These are phyloP conservation scores for Morone chrysops DNA, from an alignment of 2,113 vertebrate genomes.

Conservation along the genomic window DNA sequence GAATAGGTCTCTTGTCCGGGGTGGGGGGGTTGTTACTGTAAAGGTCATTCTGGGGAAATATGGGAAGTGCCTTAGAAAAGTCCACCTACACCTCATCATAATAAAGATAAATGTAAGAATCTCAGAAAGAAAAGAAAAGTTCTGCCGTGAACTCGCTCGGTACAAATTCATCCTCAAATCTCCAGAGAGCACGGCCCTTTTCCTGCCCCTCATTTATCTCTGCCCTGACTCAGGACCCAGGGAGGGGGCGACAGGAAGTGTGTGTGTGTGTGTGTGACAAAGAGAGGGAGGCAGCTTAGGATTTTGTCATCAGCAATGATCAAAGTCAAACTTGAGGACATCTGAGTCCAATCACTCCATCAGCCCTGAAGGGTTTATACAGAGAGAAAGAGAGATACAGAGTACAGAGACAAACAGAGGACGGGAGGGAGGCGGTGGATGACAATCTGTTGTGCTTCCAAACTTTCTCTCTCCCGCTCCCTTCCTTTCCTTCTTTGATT, in stretches of 20 bases:
- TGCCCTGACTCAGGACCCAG: not conserved
- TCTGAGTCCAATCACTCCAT: constrained; percentile 36
- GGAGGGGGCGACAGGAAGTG: constrained; percentile 29
- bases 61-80: not conserved
- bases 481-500: not conserved
- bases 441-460: constrained; percentile 37
- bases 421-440: constrained; percentile 6
- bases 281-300: not conserved
- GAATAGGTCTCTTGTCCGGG: not conserved
- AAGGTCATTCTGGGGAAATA: constrained; percentile 13
- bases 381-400: not conserved
- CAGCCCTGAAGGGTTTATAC: constrained; percentile 7
- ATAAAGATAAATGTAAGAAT: constrained; percentile 17
- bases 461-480: constrained; percentile 12
- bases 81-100: not conserved
- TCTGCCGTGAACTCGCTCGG: not conserved
- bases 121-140: constrained; percentile 12
- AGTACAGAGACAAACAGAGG: constrained; percentile 10
- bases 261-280: not conserved
- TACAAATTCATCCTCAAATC: not conserved
- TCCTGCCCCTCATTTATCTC: constrained; percentile 55
- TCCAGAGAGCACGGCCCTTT: constrained; percentile 18
- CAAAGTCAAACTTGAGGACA: constrained; percentile 50
- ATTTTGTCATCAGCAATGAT: constrained; percentile 40
- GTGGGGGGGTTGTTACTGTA: not conserved